Percentiles rank a stretch among this genome's conserved stretches.
These are phyloP conservation scores for Pocillopora meandrina DNA, from an alignment of 92 coral and sea anemone species.

Conservation along the genomic window DNA sequence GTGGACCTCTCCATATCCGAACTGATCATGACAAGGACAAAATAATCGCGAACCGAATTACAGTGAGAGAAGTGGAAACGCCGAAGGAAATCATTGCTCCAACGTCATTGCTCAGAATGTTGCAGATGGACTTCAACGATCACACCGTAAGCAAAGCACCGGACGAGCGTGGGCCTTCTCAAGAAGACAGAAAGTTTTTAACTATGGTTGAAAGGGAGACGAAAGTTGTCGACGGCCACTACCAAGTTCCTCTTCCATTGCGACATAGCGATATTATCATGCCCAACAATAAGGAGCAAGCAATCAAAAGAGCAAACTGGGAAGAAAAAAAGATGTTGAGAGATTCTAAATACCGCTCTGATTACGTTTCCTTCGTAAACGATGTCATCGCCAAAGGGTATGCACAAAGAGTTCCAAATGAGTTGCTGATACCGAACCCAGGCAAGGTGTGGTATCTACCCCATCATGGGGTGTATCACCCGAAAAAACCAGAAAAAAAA, in stretches of 20 bases:
- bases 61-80: constrained; percentile 48
- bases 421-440: constrained; percentile 6
- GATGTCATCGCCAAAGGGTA: constrained; percentile 61
- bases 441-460: constrained; percentile 63
- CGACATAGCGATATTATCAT: constrained; percentile 35
- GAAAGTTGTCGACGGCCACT: constrained; percentile 52
- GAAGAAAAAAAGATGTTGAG: constrained; percentile 54
- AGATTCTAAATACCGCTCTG: constrained; percentile 35
- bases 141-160: constrained; percentile 32
- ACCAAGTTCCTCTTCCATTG: constrained; percentile 69
- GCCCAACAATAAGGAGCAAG: constrained; percentile 66
- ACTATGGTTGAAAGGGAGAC: constrained; percentile 39
- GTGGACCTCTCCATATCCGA: constrained; percentile 43
- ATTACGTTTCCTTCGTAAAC: constrained; percentile 54
- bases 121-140: constrained; percentile 64
- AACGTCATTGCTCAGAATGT: constrained; percentile 52
- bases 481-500: constrained; percentile 32
- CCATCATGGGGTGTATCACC: constrained; percentile 71
- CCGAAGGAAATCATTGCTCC: constrained; percentile 51
- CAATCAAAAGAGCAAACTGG: constrained; percentile 52
- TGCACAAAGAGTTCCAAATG: constrained; percentile 42
- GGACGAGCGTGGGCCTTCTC: constrained; percentile 56
- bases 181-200: constrained; percentile 63
- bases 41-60: constrained; percentile 38
- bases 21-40: background rate